Evolutionary conservation across 2,113 vertebrate genomes (phyloP).

Genomic region (Ploceus nigricollis): DNA sequence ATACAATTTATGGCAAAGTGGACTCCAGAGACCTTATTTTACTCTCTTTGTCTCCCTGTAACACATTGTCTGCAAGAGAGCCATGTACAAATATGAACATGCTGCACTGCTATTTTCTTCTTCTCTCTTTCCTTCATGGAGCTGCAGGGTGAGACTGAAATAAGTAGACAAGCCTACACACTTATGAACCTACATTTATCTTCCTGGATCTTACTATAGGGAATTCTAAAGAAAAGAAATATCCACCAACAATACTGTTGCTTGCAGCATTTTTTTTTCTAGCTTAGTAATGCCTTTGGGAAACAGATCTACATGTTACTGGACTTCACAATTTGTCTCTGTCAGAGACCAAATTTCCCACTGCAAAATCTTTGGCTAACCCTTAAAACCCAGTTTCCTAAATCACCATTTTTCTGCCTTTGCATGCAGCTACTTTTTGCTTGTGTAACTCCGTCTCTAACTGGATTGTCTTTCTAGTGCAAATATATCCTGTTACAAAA

Average conservation of each 20-base stretch:
- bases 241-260: neutral
- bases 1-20: neutral
- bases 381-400: neutral
- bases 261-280: neutral
- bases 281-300: neutral
- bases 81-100: neutral
- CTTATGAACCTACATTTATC: neutral
- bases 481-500: neutral
- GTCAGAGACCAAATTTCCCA: neutral
- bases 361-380: neutral
- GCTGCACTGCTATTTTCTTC: neutral
- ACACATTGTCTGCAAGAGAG: neutral
- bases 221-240: neutral
- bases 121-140: neutral
- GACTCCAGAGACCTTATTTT: neutral
- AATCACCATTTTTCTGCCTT: neutral
- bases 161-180: neutral
- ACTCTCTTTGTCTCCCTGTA: neutral
- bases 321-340: neutral
- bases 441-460: neutral
- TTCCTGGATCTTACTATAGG: neutral
- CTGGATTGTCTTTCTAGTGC: neutral
- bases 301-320: neutral
- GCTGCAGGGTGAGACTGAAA: neutral
- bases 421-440: neutral